Evolutionary conservation across 2,888 invertebrate species (phyloP).

Genomic region (Trichogramma evanescens): DNA sequence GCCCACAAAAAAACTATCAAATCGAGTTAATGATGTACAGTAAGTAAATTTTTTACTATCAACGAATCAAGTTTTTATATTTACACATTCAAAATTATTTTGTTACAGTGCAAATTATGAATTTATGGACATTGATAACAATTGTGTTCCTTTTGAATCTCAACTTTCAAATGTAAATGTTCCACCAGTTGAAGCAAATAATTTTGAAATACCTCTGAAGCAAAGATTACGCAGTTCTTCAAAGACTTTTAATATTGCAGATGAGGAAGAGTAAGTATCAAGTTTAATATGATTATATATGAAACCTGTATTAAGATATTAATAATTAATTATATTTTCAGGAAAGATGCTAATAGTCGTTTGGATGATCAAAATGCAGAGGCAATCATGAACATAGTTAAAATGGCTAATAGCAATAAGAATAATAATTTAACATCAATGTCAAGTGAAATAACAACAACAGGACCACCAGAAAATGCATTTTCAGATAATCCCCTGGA

Average conservation of each 20-base stretch:
- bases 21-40: constrained; percentile 4
- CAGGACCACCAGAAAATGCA: background rate
- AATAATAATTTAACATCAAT: background rate
- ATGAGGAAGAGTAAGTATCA: constrained; percentile 26
- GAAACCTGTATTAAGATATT: too few relatives aligned
- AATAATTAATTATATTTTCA: constrained; percentile 1
- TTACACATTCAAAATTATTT: background rate
- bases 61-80: background rate
- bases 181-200: constrained; percentile 10
- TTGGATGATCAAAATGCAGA: constrained; percentile 43
- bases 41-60: background rate
- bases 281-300: background rate
- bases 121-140: constrained; percentile 7
- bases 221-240: constrained; percentile 39
- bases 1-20: constrained; percentile 13
- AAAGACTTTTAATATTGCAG: constrained; percentile 30
- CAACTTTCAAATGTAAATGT: background rate
- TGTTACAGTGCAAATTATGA: constrained; percentile 2
- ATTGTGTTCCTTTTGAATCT: constrained; percentile 1
- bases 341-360: constrained; percentile 24
- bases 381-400: constrained; percentile 43
- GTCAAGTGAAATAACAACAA: background rate
- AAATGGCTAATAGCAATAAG: constrained; percentile 29
- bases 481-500: background rate
- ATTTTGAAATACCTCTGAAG: constrained; percentile 34